Evolutionary conservation across 2,888 invertebrate species (phyloP), one percentile per base, ranked within the genome.

Genomic region (Cephus nigrinus): DNA sequence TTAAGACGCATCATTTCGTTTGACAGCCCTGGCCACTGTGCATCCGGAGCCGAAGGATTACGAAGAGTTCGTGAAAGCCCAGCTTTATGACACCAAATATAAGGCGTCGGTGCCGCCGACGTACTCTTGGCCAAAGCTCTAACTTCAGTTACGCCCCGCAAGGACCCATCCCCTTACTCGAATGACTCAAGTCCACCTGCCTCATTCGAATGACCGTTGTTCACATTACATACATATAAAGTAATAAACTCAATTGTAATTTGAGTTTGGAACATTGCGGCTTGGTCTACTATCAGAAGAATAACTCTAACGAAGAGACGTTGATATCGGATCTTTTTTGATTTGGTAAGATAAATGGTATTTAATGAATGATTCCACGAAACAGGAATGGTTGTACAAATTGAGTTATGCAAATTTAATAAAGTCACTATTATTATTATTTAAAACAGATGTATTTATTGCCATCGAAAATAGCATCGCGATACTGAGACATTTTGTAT

Each of bases 81-180:
- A 97, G 92, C 95, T 96, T 93, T 97, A 97, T 92, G 95, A 96
- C 90, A 93, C 95, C 81, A 92, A 92, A 74, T 97, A 97, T 92
- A 87, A 92, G 80, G 90, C 94, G 75, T 95, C 96, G 40, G 86
- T 96, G 86, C 97, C 97, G 78, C 92, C 93, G 76, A 93, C 94
- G 75, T 96, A 96, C 86, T 83, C 93, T 69, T 94, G 93, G 93
- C 94, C 94, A 68, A 91, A 92, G 83, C 85, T 91, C 80, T 92
- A 91, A 92, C 80, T 74, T 23, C 36, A 31, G 23, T 34, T 35
- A 30, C 40, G 5, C 15, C 40, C 40, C 40, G 5, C 40, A 15
- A 40, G 40, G 15, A 5, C 5, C 40, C 40, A 12, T 5, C 4
- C 15, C 15, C 1, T 15, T 40, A 15, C 40, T 15, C 40, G 5